Conservation (phyloP, 2,797 vertebrate genomes). For the Pangasius larnaudii region DNA sequence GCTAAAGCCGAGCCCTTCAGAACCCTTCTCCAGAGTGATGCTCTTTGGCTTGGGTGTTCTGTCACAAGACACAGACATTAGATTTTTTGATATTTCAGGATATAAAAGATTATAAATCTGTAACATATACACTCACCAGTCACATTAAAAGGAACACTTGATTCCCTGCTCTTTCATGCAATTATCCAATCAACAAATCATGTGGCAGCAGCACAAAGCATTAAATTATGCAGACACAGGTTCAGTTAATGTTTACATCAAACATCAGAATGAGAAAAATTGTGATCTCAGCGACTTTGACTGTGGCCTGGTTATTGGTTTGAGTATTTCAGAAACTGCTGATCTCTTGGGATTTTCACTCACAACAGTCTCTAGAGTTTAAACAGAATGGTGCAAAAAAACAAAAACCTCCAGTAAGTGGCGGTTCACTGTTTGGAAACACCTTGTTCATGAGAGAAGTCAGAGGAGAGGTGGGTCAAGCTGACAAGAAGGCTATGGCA, state of each 20-base stretch:
- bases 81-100: not conserved
- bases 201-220: not conserved
- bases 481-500: not conserved
- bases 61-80: conserved; percentile 46
- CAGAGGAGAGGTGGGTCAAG: not conserved
- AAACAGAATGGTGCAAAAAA: not conserved
- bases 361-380: not conserved
- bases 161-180: not conserved
- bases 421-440: not conserved
- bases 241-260: not conserved
- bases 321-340: not conserved
- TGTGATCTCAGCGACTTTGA: not conserved
- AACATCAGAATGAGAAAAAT: not conserved
- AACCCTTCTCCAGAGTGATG: conserved; percentile 91
- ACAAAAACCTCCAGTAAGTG: not conserved
- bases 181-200: conserved; percentile 5
- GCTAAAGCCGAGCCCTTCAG: conserved; percentile 94
- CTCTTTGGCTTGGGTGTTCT: conserved; percentile 84
- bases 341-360: not conserved
- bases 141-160: not conserved
- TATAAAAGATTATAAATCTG: not conserved
- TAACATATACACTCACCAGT: not conserved
- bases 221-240: not conserved
- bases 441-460: not conserved
- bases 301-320: not conserved